phyloP scores from a whole-genome alignment of 30 jellyfish, hydroid and myxozoan genomes.

The Clytia hemisphaerica region DNA sequence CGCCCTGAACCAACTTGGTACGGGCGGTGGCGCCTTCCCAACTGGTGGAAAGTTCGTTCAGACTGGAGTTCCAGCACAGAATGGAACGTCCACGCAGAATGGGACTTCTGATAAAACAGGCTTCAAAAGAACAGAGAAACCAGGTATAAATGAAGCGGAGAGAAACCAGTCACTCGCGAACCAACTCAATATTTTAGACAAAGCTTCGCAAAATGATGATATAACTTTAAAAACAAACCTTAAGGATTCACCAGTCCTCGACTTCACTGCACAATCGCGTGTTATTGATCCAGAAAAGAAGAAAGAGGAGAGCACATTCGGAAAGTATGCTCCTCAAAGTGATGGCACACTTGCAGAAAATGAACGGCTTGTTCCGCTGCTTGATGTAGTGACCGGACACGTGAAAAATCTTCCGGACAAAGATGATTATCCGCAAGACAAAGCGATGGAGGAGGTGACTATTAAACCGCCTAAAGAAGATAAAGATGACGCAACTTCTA shows the following conservation, averaged over 20 bases:
- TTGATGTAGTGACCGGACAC: too few relatives aligned
- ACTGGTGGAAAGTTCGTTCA: too few relatives aligned
- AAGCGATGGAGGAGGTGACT: conserved; percentile 19
- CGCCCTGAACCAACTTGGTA: not conserved
- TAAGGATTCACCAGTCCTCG: not conserved
- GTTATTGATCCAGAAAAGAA: not conserved
- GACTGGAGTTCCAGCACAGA: not conserved
- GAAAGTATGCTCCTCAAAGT: too few relatives aligned
- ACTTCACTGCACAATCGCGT: not conserved
- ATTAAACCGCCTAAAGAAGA: conserved; percentile 24
- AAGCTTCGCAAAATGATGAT: not conserved
- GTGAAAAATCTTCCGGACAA: too few relatives aligned
- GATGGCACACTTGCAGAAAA: not conserved
- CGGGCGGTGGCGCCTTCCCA: not conserved
- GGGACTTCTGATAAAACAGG: not conserved
- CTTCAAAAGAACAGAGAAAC: too few relatives aligned
- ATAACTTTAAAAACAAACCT: not conserved
- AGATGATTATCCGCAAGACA: conserved; percentile 14
- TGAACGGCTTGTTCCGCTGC: too few relatives aligned
- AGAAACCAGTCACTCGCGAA: too few relatives aligned
- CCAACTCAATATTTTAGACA: not conserved
- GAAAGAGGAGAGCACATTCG: not conserved
- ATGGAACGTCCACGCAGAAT: too few relatives aligned
- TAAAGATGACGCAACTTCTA: too few relatives aligned
- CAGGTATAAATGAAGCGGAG: too few relatives aligned